Percentiles rank a stretch among this genome's conserved stretches.
phyloP scores from a whole-genome alignment of 2,888 invertebrate species.

The Acanthosepion esculentum region DNA sequence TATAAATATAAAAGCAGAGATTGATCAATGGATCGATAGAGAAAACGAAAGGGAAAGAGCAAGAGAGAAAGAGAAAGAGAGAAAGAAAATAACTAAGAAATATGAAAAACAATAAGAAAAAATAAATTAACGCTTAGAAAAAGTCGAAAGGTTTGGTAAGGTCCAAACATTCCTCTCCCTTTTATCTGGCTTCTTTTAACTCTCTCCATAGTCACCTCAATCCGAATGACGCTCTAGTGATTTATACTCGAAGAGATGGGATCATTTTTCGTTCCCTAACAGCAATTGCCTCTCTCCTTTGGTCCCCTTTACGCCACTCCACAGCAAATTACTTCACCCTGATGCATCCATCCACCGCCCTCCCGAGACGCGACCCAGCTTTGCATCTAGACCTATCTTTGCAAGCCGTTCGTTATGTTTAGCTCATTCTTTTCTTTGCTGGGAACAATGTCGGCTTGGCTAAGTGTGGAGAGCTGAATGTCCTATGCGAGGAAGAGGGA shows the following conservation, averaged over 20 bases:
- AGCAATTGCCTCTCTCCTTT: not conserved
- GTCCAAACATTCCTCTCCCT: too few relatives aligned
- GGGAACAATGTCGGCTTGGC: not conserved
- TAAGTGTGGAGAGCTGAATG: not conserved
- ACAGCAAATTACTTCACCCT: not conserved
- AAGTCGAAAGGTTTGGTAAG: too few relatives aligned
- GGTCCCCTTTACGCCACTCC: not conserved
- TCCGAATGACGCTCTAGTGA: not conserved
- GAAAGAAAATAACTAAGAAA: not conserved
- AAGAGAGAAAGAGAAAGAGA: too few relatives aligned
- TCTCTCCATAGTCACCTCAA: not conserved
- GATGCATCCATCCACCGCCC: not conserved
- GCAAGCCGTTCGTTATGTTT: not conserved
- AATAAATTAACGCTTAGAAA: not conserved
- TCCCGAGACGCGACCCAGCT: not conserved
- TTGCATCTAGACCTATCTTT: not conserved
- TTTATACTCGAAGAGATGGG: not conserved
- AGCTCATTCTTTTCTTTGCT: not conserved
- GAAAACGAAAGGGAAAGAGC: not conserved
- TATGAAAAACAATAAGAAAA: not conserved
- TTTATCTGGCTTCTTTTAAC: too few relatives aligned
- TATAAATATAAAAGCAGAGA: not conserved
- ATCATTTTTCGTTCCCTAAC: constrained; percentile 14
- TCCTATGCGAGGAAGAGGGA: not conserved
- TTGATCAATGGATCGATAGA: not conserved